These are phyloP conservation scores for Drosophila kohkoa DNA, from an alignment of 1,140 invertebrate species.

Conservation along the genomic window DNA sequence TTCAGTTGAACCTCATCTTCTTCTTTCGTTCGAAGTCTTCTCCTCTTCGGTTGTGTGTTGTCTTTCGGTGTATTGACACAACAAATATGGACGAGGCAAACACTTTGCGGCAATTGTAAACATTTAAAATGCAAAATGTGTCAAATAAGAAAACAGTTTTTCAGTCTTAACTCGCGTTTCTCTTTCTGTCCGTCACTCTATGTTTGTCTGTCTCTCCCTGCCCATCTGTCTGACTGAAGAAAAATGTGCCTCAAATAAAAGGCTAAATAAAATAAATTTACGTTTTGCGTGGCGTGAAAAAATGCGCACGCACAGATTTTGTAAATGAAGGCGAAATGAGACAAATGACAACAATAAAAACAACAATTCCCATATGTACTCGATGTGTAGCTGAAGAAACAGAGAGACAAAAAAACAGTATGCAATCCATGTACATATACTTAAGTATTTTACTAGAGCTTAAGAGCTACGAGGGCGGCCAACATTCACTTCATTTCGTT, in stretches of 20 bases:
- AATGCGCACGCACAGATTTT: slow-evolving; percentile 76
- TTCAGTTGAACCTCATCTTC: not conserved
- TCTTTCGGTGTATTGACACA: slow-evolving; percentile 53
- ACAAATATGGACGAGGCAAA: slow-evolving; percentile 57
- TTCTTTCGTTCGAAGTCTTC: slow-evolving; percentile 26
- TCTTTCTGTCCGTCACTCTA: slow-evolving; percentile 38
- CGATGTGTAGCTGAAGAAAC: not conserved
- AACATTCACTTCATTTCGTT: not conserved
- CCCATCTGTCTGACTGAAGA: slow-evolving; percentile 40
- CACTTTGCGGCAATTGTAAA: slow-evolving; percentile 76
- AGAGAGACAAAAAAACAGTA: slow-evolving; percentile 5
- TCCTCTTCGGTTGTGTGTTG: slow-evolving; percentile 46
- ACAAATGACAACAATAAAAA: slow-evolving; percentile 32
- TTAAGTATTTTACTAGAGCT: slow-evolving; percentile 19
- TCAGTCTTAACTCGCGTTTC: slow-evolving; percentile 61
- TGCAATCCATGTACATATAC: slow-evolving; percentile 36
- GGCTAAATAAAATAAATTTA: slow-evolving; percentile 75
- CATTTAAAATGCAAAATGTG: slow-evolving; percentile 80
- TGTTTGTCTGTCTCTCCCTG: not conserved
- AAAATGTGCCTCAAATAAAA: slow-evolving; percentile 73
- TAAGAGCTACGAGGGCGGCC: slow-evolving; percentile 17
- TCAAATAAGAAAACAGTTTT: slow-evolving; percentile 62
- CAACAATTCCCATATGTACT: slow-evolving; percentile 6
- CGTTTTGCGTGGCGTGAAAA: slow-evolving; percentile 73
- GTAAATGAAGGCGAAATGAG: slow-evolving; percentile 68